A percentile compares a stretch with the other conserved stretches of the same genome.
phyloP scores from a whole-genome alignment of 2,888 invertebrate genomes.

The Allolobophora icterica region DNA sequence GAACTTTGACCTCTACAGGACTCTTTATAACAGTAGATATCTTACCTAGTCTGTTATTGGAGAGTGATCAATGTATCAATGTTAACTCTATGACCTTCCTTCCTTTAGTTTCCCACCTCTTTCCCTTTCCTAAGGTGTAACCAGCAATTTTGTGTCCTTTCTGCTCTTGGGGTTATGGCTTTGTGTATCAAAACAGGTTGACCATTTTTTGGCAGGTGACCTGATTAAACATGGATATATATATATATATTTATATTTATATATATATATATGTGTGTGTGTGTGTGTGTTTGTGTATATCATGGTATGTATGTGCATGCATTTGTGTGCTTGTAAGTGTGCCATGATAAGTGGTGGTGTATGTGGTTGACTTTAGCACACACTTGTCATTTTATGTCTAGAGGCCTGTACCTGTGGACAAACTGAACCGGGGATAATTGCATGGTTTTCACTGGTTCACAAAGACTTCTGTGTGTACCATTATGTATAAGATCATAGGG shows the following conservation, averaged over 20 bases:
- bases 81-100: background rate
- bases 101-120: background rate
- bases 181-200: background rate
- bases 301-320: background rate
- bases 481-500: background rate
- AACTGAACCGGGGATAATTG: background rate
- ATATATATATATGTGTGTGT: no score
- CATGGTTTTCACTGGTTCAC: background rate
- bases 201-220: constrained; percentile 10
- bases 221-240: background rate
- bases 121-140: no score
- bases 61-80: background rate
- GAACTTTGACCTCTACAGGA: background rate
- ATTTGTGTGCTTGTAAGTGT: no score
- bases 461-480: constrained; percentile 3
- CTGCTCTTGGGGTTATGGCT: background rate
- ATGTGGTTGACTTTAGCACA: constrained; percentile 17
- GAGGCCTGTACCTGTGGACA: background rate
- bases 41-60: constrained; percentile 17
- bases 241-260: background rate
- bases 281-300: background rate
- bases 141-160: no score
- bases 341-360: background rate
- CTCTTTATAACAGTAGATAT: background rate
- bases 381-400: background rate